Evolutionary conservation across 2,888 invertebrate species (phyloP), one percentile per base, ranked within the genome.

Genomic region (Miltochrista miniata): DNA sequence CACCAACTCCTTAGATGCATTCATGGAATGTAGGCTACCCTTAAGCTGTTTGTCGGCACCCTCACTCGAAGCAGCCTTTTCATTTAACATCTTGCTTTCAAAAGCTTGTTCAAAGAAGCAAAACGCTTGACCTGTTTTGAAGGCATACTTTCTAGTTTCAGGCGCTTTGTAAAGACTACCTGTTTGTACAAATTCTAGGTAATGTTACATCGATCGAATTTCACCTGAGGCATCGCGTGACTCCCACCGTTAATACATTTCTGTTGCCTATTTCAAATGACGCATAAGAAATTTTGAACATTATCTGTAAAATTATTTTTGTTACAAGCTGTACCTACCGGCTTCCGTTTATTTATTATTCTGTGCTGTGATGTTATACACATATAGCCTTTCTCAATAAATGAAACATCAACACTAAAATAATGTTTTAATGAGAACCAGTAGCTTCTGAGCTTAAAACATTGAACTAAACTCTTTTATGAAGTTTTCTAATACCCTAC

Each of bases 1-100:
- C 50, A 51, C 54, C 40, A 56, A 72, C 73, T 80, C 81, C 81
- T 82, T 74, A 68, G 48, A 68, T 63, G 61, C 72, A 73, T 77
- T 72, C 64, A 75, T 49, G 61, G 64, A 61, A 73, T 67, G 59
- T 73, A 66, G 76, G 72, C 52, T 68, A 55, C 62, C 55, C 50
- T 41, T 38, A 53, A 70, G 71, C 64, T 46, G 56, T 51, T 59
- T 60, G 57, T 51, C 48, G 53, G 45, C 18, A 30, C 43, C 50
- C 39, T 47, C 43, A 40, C 14, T 13, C 31, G 33, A 56, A 40
- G 43, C 24, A 39, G 55, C 45, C 53, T 54, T 68, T 67, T 56
- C 54, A 62, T 56, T 64, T 56, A 56, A 35, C 39, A 12, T 37
- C 31, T 43, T 48, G 35, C 41, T 55, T 53, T 59, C 42, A 44